Base-by-base conservation (phyloP, 1,140 invertebrate genomes). In the Sweltsa coloradensis region DNA sequence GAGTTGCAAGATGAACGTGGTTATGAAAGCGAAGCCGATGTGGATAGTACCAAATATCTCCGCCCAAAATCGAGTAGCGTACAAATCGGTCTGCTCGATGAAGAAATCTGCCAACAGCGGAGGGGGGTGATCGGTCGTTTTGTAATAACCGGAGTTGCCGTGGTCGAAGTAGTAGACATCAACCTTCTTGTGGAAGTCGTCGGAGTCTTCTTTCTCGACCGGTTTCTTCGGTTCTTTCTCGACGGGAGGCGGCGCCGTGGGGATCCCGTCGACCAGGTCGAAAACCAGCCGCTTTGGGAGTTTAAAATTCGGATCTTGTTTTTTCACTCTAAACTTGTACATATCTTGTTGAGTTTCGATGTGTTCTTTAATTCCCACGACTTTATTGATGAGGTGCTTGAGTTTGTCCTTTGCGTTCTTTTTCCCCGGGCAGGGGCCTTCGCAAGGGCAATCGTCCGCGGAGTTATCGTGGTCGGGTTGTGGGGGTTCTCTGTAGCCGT, bases 101-200 rank as follows among this genome's bases (percentile, higher is more conserved):
- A 73, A 56, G 25, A 67, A 62, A 41, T 78, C 74, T 0, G 74
- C 69, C 4, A 61, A 54, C 14, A 78, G 58, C 31, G 73, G 55
- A 3, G 77, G 77, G 34, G 73, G 68, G 2, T 63, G 64, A 53
- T 81, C 78, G 2, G 76, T 78, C 7, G 75, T 79, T 52, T 64
- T 62, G 51, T 72, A 71, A 53, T 75, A 72, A 34, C 70, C 71
- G 3, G 74, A 70, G 53, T 72, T 75, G 31, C 77, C 76, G 53
- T 79, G 76, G 57, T 81, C 78, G 51, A 80, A 81, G 36, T 76
- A 78, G 59, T 81, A 80, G 31, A 79, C 70, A 47, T 79, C 77
- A 5, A 75, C n/a, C n/a, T n/a, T n/a, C 9, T 16, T 27, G n/a
- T 37, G 21, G 5, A 13, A 6, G 11, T 11, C 18, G 37, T 22